Percentiles rank a stretch among this genome's conserved stretches.
Conservation (phyloP, 2,888 invertebrate genomes). For the Notodonta dromedarius region DNA sequence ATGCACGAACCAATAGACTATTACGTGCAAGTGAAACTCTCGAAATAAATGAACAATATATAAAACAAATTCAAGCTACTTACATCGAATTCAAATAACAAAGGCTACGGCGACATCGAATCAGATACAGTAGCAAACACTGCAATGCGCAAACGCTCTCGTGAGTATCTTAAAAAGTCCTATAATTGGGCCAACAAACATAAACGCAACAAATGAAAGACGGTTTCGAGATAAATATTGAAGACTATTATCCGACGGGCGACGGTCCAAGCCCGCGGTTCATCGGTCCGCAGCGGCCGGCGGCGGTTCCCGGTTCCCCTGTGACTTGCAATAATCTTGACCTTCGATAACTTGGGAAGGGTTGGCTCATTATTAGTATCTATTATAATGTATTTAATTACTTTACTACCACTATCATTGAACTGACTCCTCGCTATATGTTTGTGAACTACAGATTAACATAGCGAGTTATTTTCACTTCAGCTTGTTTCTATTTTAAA, state of each 20-base stretch:
- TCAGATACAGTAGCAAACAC: background rate
- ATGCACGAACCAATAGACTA: background rate
- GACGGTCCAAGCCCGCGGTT: conserved; percentile 18
- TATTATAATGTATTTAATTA: conserved; percentile 26
- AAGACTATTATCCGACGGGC: background rate
- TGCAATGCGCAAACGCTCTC: conserved; percentile 1
- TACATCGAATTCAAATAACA: background rate
- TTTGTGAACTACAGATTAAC: background rate
- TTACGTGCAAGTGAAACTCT: background rate
- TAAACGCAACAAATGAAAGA: background rate
- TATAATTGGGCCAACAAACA: background rate
- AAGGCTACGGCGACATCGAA: background rate
- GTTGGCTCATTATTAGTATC: conserved; percentile 32
- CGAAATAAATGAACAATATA: background rate
- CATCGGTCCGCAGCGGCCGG: conserved; percentile 36
- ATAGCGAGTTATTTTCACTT: background rate
- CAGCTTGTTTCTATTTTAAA: background rate
- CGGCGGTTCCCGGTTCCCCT: conserved; percentile 18
- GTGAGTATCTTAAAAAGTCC: background rate
- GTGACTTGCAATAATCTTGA: conserved; percentile 42
- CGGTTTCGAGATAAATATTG: conserved; percentile 2
- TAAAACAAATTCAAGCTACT: background rate
- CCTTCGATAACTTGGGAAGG: conserved; percentile 57
- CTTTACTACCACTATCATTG: conserved; percentile 11
- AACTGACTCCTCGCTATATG: background rate